Evolutionary conservation across 2,113 vertebrate species (phyloP).

Genomic region (Melanotaenia duboulayi): DNA sequence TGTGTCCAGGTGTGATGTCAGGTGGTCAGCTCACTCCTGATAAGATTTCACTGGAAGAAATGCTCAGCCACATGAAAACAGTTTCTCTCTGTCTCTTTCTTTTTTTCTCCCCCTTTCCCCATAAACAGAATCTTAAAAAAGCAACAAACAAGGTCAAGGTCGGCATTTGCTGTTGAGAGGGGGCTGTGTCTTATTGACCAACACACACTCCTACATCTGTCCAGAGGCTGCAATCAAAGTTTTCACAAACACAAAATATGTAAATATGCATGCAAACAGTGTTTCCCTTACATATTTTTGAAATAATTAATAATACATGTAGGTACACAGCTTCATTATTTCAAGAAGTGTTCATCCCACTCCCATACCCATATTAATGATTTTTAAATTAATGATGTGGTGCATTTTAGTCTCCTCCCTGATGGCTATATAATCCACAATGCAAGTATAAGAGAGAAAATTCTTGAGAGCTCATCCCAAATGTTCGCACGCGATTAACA

Average conservation of each 20-base stretch:
- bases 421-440: constrained; percentile 56
- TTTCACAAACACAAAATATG: background rate
- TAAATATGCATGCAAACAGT: constrained; percentile 24
- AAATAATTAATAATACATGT: constrained; percentile 60
- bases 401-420: constrained; percentile 51
- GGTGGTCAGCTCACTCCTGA: constrained; percentile 54
- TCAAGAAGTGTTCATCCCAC: constrained; percentile 44
- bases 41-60: constrained; percentile 52
- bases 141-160: constrained; percentile 60
- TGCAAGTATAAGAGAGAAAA: constrained; percentile 38
- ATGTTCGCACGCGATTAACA: constrained; percentile 36
- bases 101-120: background rate
- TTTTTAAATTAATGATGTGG: constrained; percentile 71
- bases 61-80: constrained; percentile 37
- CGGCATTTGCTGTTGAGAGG: constrained; percentile 19
- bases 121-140: constrained; percentile 31
- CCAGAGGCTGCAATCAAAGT: background rate
- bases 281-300: constrained; percentile 25
- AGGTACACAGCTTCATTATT: constrained; percentile 64
- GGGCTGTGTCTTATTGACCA: background rate
- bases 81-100: constrained; percentile 5
- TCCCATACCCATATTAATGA: constrained; percentile 69
- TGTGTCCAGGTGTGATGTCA: constrained; percentile 67
- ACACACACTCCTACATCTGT: background rate
- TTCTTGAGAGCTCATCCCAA: constrained; percentile 38